Base-by-base conservation (phyloP, 2,113 vertebrate genomes). In the Pipa parva region DNA sequence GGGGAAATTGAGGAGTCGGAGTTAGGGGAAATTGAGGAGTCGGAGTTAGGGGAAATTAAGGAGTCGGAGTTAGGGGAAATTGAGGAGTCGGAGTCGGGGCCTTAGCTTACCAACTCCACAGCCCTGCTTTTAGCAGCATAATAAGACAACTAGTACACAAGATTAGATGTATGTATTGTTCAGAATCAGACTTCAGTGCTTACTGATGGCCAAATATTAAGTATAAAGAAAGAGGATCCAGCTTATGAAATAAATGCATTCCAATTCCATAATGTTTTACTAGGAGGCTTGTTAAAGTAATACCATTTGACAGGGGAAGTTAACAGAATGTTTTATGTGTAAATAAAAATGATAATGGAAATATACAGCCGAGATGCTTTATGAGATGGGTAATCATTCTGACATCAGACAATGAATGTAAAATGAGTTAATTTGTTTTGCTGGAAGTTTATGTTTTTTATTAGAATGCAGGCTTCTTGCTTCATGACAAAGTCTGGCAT, bases 301-400 rank as follows among this genome's bases (percentile, higher is more conserved):
- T 57, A 39, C 63, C 42, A 54, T 65, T 65, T 65, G 36, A 46
- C 63, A 36, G 61, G 51, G 46, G 25, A 57, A 65, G 63, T 65
- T 57, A 65, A 29, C 63, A 46, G 26, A 31, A 65, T 63, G 61
- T 31, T 65, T 65, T 65, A 65, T 65, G 52, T 65, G 52, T 46
- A 25, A 65, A 65, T 65, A 65, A 65, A 65, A 65, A 45, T 46
- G 52, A 46, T 57, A 57, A 65, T 65, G 22, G 46, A 65, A 65
- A 65, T 65, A 65, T 65, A 65, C 37, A 57, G 52, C 37, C 25
- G 52, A 56, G 39, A 65, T 65, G 52, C 48, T 65, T 65, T 65
- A 65, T 57, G 63, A 13, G 37, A 48, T 45, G 50, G 51, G 51
- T 65, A 65, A 65, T 65, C 33, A 57, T 65, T 56, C 20, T 31